A percentile compares a stretch with the other conserved stretches of the same genome.
These are phyloP conservation scores for Epizoanthus ramosus DNA, from an alignment of 92 coral and sea anemone genomes.

Conservation along the genomic window DNA sequence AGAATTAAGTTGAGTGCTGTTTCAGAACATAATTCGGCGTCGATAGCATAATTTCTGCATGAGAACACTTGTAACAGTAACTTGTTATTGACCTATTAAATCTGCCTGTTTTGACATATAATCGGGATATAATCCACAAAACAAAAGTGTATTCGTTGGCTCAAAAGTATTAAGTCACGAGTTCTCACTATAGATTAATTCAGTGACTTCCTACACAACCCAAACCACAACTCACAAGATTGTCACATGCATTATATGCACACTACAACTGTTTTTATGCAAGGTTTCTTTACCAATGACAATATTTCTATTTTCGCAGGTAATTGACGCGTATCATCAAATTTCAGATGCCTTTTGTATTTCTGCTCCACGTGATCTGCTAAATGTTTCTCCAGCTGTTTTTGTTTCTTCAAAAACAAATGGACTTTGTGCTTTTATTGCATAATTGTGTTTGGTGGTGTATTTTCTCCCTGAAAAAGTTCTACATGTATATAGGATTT, in stretches of 20 bases:
- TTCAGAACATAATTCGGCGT: no score
- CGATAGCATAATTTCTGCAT: no score
- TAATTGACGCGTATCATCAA: not conserved
- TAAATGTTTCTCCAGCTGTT: constrained; percentile 16
- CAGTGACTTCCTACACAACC: not conserved
- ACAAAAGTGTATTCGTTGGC: no score
- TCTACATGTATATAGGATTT: no score
- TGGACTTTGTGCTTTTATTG: constrained; percentile 8
- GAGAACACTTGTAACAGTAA: no score
- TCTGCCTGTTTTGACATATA: not conserved
- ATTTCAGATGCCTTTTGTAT: not conserved
- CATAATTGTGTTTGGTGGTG: no score
- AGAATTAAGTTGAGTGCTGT: not conserved
- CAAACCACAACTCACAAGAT: not conserved
- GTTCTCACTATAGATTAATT: not conserved
- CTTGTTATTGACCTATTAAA: not conserved
- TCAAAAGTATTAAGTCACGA: not conserved
- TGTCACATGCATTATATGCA: constrained; percentile 11
- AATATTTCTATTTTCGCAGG: not conserved
- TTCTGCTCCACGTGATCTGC: not conserved
- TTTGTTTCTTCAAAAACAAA: not conserved
- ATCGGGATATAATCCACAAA: no score
- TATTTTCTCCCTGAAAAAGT: no score
- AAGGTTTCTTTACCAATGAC: not conserved
- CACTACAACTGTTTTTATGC: not conserved